A percentile compares a stretch with the other conserved stretches of the same genome.
These are phyloP conservation scores for Osmerus eperlanus DNA, from an alignment of 2,113 vertebrate species.

Conservation along the genomic window DNA sequence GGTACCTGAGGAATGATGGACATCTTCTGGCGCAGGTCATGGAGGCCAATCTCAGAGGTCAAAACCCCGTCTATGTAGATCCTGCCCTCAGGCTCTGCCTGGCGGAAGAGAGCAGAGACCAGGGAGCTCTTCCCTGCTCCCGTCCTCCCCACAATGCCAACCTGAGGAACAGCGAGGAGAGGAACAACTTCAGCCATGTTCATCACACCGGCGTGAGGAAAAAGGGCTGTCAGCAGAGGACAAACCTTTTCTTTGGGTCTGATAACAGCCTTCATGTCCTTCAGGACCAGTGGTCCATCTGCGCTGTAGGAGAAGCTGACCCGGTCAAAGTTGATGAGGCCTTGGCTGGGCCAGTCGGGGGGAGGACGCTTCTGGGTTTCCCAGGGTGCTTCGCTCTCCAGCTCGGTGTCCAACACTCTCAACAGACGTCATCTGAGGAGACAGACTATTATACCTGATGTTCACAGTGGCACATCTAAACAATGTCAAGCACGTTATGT, in stretches of 20 bases:
- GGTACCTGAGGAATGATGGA: conserved; percentile 96
- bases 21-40: conserved; percentile 91
- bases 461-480: no score
- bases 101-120: conserved; percentile 89
- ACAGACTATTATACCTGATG: no score
- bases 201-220: background rate
- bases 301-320: conserved; percentile 82
- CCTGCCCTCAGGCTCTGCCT: conserved; percentile 87
- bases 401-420: conserved; percentile 82
- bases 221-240: background rate
- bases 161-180: conserved; percentile 59
- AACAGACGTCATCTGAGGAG: conserved; percentile 83
- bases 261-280: conserved; percentile 78
- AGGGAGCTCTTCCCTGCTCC: conserved; percentile 94
- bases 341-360: conserved; percentile 76
- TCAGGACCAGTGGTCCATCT: conserved; percentile 79
- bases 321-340: conserved; percentile 79
- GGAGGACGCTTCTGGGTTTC: conserved; percentile 75
- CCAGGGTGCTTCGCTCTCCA: conserved; percentile 85
- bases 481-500: no score
- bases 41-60: conserved; percentile 89
- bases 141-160: conserved; percentile 92
- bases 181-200: no score
- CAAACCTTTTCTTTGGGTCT: conserved; percentile 81
- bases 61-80: conserved; percentile 88